Conservation (phyloP, 23 tunicate genomes). For the Ascidia mentula region DNA sequence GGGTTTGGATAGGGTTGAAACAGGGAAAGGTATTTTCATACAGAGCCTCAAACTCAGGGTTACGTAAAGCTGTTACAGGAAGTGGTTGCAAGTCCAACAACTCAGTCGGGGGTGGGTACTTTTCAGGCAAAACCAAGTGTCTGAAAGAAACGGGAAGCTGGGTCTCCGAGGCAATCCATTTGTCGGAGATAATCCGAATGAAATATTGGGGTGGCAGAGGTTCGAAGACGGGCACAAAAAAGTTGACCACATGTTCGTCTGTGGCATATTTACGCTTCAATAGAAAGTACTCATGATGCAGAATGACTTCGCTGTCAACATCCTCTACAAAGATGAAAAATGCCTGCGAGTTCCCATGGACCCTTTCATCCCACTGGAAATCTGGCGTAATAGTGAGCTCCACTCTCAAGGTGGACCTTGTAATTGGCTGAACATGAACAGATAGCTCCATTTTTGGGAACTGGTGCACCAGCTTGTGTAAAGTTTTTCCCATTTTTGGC, state of each 20-base stretch:
- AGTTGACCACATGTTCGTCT: slow-evolving; percentile 96
- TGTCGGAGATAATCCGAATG: slow-evolving; percentile 91
- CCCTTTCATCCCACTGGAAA: slow-evolving; percentile 97
- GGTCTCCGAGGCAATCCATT: slow-evolving; percentile 94
- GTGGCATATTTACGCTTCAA: slow-evolving; percentile 84
- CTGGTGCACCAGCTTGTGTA: slow-evolving; percentile 93
- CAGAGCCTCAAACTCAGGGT: slow-evolving; percentile 76
- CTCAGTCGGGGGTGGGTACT: slow-evolving; percentile 97
- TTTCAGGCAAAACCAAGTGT: slow-evolving; percentile 94
- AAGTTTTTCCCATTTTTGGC: slow-evolving; percentile 92
- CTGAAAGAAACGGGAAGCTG: slow-evolving; percentile 97
- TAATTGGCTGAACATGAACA: slow-evolving; percentile 97
- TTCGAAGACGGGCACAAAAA: slow-evolving; percentile 96
- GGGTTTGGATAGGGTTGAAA: slow-evolving; percentile 98
- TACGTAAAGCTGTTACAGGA: slow-evolving; percentile 90
- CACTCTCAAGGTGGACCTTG: slow-evolving; percentile 87
- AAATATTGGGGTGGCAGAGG: slow-evolving; percentile 99
- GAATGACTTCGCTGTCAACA: slow-evolving; percentile 95
- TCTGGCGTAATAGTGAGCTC: slow-evolving; percentile 97
- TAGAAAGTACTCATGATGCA: slow-evolving; percentile 95
- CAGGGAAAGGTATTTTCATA: slow-evolving; percentile 77
- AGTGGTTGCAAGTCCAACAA: slow-evolving; percentile 96
- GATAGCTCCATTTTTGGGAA: slow-evolving; percentile 97
- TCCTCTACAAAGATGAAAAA: slow-evolving; percentile 97
- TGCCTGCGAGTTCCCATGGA: slow-evolving; percentile 84